Conservation (phyloP, 2,113 vertebrate genomes). For the Beaufortia kweichowensis region DNA sequence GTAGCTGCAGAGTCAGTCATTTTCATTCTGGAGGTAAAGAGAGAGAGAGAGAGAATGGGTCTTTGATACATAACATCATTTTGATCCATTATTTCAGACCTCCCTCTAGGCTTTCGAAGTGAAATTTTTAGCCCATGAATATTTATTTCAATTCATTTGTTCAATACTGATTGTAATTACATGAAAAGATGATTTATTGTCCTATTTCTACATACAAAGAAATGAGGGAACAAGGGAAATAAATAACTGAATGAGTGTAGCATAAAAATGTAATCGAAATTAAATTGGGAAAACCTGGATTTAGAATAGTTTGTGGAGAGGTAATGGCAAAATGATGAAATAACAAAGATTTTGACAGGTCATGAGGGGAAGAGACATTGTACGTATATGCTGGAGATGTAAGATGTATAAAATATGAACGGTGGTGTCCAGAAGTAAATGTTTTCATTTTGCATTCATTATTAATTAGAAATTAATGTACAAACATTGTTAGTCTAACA, state of each 20-base stretch:
- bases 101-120: slow-evolving; percentile 68
- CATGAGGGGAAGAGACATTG: too few species aligned
- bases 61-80: slow-evolving; percentile 65
- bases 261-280: background rate
- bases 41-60: slow-evolving; percentile 41
- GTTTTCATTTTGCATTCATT: too few species aligned
- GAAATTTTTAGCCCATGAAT: slow-evolving; percentile 71
- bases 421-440: too few species aligned
- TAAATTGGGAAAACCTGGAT: too few species aligned
- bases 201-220: slow-evolving; percentile 63
- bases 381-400: too few species aligned
- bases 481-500: too few species aligned
- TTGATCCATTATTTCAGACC: slow-evolving; percentile 64
- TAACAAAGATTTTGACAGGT: too few species aligned
- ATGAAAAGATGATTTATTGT: slow-evolving; percentile 77
- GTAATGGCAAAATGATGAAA: background rate
- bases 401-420: too few species aligned
- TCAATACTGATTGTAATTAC: slow-evolving; percentile 79
- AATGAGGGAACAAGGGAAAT: slow-evolving; percentile 58
- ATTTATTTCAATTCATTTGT: slow-evolving; percentile 77
- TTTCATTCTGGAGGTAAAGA: slow-evolving; percentile 29
- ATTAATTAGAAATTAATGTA: too few species aligned
- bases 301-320: too few species aligned
- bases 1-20: slow-evolving; percentile 30
- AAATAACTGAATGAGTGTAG: slow-evolving; percentile 64